Conservation (phyloP, 2,888 invertebrate species). For the Liodrosophila aerea region DNA sequence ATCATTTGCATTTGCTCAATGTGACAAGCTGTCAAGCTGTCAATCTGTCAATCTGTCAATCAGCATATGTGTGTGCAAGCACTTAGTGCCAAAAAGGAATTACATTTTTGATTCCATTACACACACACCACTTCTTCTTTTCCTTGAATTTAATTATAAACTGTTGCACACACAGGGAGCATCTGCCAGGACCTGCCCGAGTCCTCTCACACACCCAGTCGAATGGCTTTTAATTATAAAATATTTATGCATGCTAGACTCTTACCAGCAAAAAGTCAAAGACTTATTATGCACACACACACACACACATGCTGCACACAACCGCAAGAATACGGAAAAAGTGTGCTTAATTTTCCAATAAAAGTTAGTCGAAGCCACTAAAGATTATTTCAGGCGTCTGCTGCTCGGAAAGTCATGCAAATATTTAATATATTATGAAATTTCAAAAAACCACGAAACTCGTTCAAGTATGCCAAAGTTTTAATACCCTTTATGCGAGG, state of each 20-base stretch:
- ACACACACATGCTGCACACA: not conserved
- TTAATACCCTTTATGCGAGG: too few species aligned
- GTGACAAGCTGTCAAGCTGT: too few species aligned
- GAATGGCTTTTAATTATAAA: constrained; percentile 60
- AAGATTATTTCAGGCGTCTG: constrained; percentile 46
- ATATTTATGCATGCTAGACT: constrained; percentile 64
- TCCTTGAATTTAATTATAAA: too few species aligned
- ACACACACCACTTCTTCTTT: too few species aligned
- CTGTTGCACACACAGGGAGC: too few species aligned
- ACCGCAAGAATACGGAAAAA: constrained; percentile 12
- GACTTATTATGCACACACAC: constrained; percentile 50
- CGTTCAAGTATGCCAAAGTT: too few species aligned
- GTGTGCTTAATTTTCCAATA: constrained; percentile 62
- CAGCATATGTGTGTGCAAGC: not conserved
- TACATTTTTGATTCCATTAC: too few species aligned
- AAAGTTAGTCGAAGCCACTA: constrained; percentile 59
- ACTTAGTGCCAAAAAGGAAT: too few species aligned
- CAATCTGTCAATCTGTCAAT: too few species aligned
- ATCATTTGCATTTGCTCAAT: constrained; percentile 5
- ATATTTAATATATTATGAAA: constrained; percentile 15
- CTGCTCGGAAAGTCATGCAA: constrained; percentile 20
- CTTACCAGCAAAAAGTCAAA: constrained; percentile 40
- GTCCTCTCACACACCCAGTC: too few species aligned
- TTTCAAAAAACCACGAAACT: not conserved
- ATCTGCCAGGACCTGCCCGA: too few species aligned